Evolutionary conservation across 2,797 vertebrate species (phyloP).

Genomic region (Oceanodroma leucorhoa): DNA sequence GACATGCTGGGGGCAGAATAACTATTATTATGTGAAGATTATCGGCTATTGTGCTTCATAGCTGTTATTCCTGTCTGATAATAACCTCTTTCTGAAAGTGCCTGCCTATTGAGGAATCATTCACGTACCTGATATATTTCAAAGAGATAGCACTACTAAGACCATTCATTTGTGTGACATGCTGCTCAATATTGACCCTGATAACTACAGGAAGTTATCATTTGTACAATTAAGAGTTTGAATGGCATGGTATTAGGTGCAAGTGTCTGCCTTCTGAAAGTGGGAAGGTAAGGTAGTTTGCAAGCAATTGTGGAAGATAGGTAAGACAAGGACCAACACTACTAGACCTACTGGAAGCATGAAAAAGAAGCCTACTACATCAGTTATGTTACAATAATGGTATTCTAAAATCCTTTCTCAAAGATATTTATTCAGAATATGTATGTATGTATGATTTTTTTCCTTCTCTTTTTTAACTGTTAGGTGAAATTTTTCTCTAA

Average conservation of each 20-base stretch:
- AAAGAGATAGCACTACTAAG: background rate
- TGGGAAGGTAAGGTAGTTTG: background rate
- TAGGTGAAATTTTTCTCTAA: background rate
- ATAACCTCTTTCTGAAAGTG: background rate
- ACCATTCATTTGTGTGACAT: background rate
- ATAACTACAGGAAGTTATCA: background rate
- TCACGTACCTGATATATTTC: background rate
- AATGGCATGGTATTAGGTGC: background rate
- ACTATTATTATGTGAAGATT: background rate
- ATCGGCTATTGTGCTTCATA: background rate
- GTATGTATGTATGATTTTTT: background rate
- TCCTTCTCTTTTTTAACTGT: background rate
- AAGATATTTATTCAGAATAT: background rate
- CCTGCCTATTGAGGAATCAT: background rate
- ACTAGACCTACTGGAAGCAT: background rate
- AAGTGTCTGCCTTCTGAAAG: background rate
- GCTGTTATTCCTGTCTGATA: background rate
- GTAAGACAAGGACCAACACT: background rate
- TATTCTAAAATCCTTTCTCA: background rate
- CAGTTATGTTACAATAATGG: background rate
- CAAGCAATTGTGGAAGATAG: background rate
- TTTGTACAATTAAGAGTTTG: background rate
- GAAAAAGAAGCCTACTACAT: background rate
- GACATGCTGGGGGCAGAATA: background rate
- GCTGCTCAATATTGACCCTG: background rate